A percentile compares a stretch with the other conserved stretches of the same genome.
These are phyloP conservation scores for Crotalus horridus DNA, from an alignment of 2,113 vertebrate species.

Conservation along the genomic window DNA sequence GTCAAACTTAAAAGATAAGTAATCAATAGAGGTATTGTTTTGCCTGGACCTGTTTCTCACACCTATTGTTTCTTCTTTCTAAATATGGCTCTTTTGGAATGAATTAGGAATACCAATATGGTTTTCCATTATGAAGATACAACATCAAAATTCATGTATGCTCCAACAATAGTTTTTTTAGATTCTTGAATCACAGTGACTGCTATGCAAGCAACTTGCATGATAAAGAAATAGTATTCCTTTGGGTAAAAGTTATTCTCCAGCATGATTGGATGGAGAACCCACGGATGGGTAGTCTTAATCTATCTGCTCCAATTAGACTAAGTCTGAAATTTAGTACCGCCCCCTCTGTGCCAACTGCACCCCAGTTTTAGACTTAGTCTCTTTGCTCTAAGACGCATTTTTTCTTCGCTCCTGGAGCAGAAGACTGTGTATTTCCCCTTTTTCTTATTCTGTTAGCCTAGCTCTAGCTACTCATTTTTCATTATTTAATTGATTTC, in stretches of 20 bases:
- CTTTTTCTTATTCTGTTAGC: no score
- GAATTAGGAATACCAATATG: background rate
- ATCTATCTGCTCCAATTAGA: no score
- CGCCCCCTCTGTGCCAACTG: no score
- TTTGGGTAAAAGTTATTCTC: background rate
- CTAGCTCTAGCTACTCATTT: no score
- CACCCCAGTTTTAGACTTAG: no score
- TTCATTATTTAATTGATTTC: no score
- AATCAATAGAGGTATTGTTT: background rate
- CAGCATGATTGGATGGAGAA: no score
- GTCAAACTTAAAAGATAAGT: conserved; percentile 18
- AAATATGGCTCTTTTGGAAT: background rate
- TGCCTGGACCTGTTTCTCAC: conserved; percentile 9
- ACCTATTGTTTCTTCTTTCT: background rate
- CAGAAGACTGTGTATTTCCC: no score
- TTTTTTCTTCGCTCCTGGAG: no score
- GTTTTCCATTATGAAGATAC: background rate
- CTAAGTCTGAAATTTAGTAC: no score
- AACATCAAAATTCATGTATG: background rate
- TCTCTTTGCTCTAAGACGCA: no score
- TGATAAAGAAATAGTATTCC: background rate
- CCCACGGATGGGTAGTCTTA: no score
- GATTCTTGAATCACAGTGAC: background rate
- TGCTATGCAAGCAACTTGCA: background rate
- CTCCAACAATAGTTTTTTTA: background rate